phyloP scores from a whole-genome alignment of 2,797 vertebrate species.

The Macrochelys suwanniensis region DNA sequence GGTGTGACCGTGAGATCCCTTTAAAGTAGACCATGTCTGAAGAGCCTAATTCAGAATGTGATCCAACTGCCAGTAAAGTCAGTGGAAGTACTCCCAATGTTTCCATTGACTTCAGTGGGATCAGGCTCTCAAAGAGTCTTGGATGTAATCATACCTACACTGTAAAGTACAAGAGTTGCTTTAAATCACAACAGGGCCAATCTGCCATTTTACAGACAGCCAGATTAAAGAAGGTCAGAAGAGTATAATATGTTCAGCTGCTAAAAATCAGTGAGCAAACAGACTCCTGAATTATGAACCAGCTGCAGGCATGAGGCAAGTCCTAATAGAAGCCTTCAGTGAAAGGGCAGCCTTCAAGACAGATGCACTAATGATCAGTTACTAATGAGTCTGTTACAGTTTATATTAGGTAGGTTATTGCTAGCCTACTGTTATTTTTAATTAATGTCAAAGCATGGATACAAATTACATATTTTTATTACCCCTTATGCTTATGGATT shows the following conservation, averaged over 20 bases:
- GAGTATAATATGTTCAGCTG: not conserved
- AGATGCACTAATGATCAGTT: not conserved
- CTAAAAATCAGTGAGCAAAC: not conserved
- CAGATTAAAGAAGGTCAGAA: not conserved
- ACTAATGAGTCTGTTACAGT: not conserved
- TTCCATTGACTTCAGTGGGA: not conserved
- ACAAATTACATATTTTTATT: not conserved
- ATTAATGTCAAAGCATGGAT: not conserved
- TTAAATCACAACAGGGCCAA: not conserved
- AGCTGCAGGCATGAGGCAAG: not conserved
- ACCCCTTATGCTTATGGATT: not conserved
- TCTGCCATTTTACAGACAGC: not conserved
- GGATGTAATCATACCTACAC: not conserved
- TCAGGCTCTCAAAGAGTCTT: not conserved
- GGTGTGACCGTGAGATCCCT: not conserved
- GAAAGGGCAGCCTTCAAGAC: not conserved
- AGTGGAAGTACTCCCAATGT: not conserved
- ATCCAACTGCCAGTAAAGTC: not conserved
- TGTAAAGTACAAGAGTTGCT: not conserved
- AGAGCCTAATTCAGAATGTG: not conserved
- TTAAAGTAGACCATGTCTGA: not conserved
- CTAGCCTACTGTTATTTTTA: not conserved
- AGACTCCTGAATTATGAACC: too few species aligned
- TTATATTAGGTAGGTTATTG: not conserved
- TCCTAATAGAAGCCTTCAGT: not conserved